Evolutionary conservation across 35 echinoderm and acorn worm species (phyloP).

Genomic region (Ophioderma brevispina): DNA sequence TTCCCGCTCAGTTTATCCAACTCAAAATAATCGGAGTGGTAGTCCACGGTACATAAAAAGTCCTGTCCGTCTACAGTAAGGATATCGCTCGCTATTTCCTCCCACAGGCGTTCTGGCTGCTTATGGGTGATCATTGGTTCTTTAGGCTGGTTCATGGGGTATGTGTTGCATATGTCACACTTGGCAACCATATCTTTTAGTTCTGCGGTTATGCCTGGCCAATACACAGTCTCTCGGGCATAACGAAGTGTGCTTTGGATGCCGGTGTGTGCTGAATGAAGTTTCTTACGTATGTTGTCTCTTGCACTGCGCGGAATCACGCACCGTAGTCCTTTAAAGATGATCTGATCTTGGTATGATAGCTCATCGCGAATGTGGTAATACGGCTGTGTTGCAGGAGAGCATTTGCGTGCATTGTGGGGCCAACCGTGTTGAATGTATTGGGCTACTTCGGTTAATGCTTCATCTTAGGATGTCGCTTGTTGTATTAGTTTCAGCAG

Average conservation of each 20-base stretch:
- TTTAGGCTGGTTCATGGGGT: not conserved
- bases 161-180: slow-evolving; percentile 23
- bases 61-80: slow-evolving; percentile 12
- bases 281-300: slow-evolving; percentile 41
- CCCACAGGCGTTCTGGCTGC: not conserved
- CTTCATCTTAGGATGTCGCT: not conserved
- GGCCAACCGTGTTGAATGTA: slow-evolving; percentile 42
- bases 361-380: slow-evolving; percentile 40
- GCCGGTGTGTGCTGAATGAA: slow-evolving; percentile 53
- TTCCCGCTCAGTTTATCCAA: slow-evolving; percentile 16
- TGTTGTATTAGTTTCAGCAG: not conserved
- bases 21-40: slow-evolving; percentile 55
- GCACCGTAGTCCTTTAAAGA: slow-evolving; percentile 49
- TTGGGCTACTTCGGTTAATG: not conserved
- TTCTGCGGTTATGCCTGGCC: slow-evolving; percentile 51
- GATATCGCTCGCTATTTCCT: slow-evolving; percentile 30
- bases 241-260: slow-evolving; percentile 45
- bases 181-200: slow-evolving; percentile 32
- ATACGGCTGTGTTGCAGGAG: slow-evolving; percentile 12
- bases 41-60: slow-evolving; percentile 27
- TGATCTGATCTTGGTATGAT: slow-evolving; percentile 19
- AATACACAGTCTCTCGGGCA: slow-evolving; percentile 64
- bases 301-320: slow-evolving; percentile 27
- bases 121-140: slow-evolving; percentile 4
- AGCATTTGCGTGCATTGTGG: not conserved